Base-by-base conservation (phyloP, 2,113 vertebrate genomes). In the Peromyscus polionotus region DNA sequence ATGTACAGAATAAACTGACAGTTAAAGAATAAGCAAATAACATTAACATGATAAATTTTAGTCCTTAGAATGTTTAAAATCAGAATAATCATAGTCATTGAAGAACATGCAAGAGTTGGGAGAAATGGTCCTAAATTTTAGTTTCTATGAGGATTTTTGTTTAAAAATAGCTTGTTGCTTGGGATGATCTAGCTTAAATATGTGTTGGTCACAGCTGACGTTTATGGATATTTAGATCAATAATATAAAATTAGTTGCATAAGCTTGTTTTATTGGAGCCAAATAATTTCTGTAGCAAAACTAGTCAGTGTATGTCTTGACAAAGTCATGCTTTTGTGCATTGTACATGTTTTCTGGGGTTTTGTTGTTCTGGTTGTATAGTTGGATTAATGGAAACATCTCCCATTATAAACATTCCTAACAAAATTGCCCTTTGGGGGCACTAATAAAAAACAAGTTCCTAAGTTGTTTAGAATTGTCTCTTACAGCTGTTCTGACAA, bases 201-300 rank as follows among this genome's bases (percentile, higher is more conserved):
- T 79, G 8, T 57, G 10, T 39, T 67, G 59, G 42, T 65, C 88
- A n/a, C 59, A 93, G 33, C 26, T 81, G 3, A 89, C 72, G 67
- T 91, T 90, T 68, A 59, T 16, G 72, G 81, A 45, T 87, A 70
- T 79, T 97, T 90, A 67, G 24, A 94, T 90, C 75, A 48, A 63
- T 94, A 95, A 73, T 88, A n/a, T 77, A 91, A 95, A 91, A 70
- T 85, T 92, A 88, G 14, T 72, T 88, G 39, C 65, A n/a, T 86
- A 39, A 57, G 16, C 79, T 73, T 76, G 45, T 86, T 88, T 95
- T 92, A 39, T 92, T 96, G 73, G 42, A 79, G 12, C 19, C 70
- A 97, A 85, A 72, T 84, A 51, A 91, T 93, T 77, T 95, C 5
- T 36, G 54, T 93, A 70, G 73, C 94, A n/a, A 73, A 88, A 86